phyloP scores from a whole-genome alignment of 2,113 vertebrate species.

The Bambusicola thoracicus region DNA sequence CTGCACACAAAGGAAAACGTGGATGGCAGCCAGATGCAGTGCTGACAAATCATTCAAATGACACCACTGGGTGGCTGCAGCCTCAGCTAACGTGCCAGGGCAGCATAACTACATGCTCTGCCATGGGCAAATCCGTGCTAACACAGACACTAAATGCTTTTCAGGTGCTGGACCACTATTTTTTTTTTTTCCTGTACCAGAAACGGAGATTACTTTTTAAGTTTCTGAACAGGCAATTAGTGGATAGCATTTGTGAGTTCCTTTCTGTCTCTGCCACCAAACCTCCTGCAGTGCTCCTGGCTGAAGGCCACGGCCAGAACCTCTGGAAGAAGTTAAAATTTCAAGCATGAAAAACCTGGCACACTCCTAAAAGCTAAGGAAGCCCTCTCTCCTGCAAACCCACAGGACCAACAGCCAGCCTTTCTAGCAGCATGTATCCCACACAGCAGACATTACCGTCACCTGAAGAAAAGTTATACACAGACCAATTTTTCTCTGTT shows the following conservation, averaged over 20 bases:
- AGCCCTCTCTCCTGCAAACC: neutral
- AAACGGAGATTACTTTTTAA: neutral
- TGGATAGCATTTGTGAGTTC: neutral
- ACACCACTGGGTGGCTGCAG: neutral
- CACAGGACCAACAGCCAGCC: neutral
- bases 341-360: neutral
- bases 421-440: neutral
- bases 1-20: neutral
- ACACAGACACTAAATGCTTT: neutral
- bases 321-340: neutral
- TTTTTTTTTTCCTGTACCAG: neutral
- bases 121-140: neutral
- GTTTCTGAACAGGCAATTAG: neutral
- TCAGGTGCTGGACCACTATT: rapidly evolving
- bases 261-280: neutral
- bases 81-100: neutral
- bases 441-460: neutral
- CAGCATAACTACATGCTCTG: rapidly evolving
- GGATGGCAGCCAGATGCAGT: neutral
- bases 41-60: neutral
- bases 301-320: neutral
- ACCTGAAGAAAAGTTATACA: neutral
- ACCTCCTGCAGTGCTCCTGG: neutral
- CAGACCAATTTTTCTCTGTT: neutral
- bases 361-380: neutral